Conservation (phyloP, 2,888 invertebrate genomes). For the Oligia strigilis region DNA sequence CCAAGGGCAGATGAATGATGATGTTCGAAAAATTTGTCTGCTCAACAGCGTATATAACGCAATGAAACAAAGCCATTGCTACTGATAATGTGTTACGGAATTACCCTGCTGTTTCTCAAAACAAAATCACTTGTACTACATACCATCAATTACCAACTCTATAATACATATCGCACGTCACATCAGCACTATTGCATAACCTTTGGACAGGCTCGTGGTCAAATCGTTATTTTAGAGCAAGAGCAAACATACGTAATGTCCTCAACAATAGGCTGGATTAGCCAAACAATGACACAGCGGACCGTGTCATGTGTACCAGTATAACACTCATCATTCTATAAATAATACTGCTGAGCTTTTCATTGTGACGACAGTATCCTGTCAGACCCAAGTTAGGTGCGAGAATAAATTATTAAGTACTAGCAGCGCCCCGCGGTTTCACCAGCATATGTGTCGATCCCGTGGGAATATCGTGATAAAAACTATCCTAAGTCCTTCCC, state of each 20-base stretch:
- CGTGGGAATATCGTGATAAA: too few relatives aligned
- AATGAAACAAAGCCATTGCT: neutral
- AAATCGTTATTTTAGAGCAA: constrained; percentile 32
- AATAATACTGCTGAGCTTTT: constrained; percentile 44
- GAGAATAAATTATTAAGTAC: neutral
- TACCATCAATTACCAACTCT: neutral
- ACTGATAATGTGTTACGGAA: neutral
- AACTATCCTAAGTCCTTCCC: too few relatives aligned
- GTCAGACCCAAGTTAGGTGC: neutral
- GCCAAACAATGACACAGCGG: constrained; percentile 45
- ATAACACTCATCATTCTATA: constrained; percentile 23
- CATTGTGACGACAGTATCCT: constrained; percentile 18
- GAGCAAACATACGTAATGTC: constrained; percentile 21
- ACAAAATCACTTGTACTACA: neutral
- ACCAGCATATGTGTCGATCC: too few relatives aligned
- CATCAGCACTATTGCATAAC: constrained; percentile 16
- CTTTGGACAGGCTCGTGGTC: constrained; percentile 19
- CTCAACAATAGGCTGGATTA: constrained; percentile 43
- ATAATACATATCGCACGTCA: neutral
- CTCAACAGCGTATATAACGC: too few relatives aligned
- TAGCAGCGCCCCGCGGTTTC: too few relatives aligned
- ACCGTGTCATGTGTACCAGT: constrained; percentile 15
- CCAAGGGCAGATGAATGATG: too few relatives aligned
- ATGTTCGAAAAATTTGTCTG: too few relatives aligned
- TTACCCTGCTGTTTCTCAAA: neutral